Evolutionary conservation across 2,888 invertebrate species (phyloP).

Genomic region (Parasteatoda lunata): DNA sequence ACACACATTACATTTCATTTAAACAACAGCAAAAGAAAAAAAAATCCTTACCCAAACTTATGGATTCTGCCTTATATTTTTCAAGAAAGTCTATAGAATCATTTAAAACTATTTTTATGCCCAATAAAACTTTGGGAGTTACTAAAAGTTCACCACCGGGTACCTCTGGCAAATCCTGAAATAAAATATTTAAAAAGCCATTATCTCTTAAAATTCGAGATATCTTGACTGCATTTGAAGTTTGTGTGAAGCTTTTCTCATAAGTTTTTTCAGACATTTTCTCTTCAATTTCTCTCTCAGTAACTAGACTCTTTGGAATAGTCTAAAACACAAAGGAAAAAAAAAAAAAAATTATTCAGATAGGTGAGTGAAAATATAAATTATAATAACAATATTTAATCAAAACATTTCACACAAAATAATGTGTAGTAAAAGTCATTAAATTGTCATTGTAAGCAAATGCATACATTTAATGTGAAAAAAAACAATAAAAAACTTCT

Average conservation of each 20-base stretch:
- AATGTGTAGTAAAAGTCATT: too few species aligned
- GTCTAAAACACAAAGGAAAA: too few species aligned
- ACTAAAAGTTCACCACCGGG: conserved; percentile 5
- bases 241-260: neutral
- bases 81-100: neutral
- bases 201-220: neutral
- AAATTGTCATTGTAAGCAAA: too few species aligned
- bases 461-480: too few species aligned
- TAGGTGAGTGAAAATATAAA: too few species aligned
- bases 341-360: too few species aligned
- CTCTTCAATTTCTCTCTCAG: too few species aligned
- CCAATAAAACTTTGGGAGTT: conserved; percentile 14
- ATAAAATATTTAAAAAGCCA: neutral
- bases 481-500: too few species aligned
- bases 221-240: neutral
- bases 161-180: conserved; percentile 28
- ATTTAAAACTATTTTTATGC: conserved; percentile 15
- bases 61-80: conserved; percentile 1
- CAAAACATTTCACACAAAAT: too few species aligned
- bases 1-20: neutral
- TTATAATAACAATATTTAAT: too few species aligned
- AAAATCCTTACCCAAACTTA: conserved; percentile 25
- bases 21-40: neutral
- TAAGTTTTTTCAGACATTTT: too few species aligned
- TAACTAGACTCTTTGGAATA: too few species aligned